A percentile compares a stretch with the other conserved stretches of the same genome.
Conservation (phyloP, 2,113 vertebrate genomes). For the Pycnonotus jocosus region DNA sequence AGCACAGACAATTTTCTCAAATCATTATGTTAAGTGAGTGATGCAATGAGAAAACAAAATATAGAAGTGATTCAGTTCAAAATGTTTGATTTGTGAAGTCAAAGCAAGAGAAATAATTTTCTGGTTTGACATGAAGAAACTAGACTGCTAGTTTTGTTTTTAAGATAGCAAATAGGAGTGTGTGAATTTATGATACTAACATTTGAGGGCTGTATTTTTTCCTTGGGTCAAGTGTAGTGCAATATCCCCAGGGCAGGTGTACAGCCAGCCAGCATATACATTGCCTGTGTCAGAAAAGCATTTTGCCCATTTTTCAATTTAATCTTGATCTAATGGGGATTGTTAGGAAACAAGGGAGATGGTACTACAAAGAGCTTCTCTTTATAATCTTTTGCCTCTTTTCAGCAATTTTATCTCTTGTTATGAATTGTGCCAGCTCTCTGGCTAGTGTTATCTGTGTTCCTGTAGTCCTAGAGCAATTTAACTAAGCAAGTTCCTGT, state of each 20-base stretch:
- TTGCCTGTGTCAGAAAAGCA: background rate
- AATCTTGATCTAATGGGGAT: background rate
- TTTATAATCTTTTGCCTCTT: background rate
- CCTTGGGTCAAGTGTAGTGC: background rate
- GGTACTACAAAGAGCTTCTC: background rate
- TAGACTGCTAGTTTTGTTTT: background rate
- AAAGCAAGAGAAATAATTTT: background rate
- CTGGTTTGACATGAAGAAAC: background rate
- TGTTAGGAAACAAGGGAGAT: background rate
- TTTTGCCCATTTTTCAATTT: conserved; percentile 20
- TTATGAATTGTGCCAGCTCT: background rate
- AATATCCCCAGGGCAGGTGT: background rate
- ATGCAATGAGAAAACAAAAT: background rate
- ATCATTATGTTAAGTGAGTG: background rate
- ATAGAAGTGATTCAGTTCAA: background rate
- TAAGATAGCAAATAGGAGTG: background rate
- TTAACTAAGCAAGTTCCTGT: background rate
- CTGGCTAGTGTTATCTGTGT: background rate
- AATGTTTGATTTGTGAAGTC: background rate
- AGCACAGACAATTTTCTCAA: background rate
- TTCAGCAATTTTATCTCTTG: conserved; percentile 14
- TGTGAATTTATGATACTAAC: background rate
- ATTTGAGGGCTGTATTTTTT: conserved; percentile 16
- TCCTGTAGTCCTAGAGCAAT: background rate
- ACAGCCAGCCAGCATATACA: background rate